Evolutionary conservation across 1,140 invertebrate species (phyloP), one percentile per base, ranked within the genome.

Genomic region (Drosophila parabipectinata): DNA sequence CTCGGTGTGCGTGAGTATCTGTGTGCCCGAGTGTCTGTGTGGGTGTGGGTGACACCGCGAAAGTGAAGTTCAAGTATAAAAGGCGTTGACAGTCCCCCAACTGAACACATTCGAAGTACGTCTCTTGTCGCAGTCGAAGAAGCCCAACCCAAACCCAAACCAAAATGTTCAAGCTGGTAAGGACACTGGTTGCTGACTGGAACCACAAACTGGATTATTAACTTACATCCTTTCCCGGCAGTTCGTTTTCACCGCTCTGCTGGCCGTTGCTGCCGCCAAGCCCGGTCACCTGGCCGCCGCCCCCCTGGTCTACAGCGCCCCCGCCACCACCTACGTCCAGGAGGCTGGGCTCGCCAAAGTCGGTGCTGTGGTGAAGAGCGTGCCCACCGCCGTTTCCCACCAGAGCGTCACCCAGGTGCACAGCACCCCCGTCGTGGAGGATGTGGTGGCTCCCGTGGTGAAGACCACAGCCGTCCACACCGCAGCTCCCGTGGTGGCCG

Each of bases 191-290:
- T 44, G 8, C 3, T 8, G 44, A 10, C 10, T 47, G 12, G 10
- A 12, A 28, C 12, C 21, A 2, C 2, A n/a, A 24, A 12, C 1
- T 55, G 41, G 41, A 57, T 68, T 69, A 56, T 41, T 18, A 14
- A 71, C 56, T 26, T n/a, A 0, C 18, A 14, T 21, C 14, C 34
- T 3, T 28, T 41, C 14, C 24, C 6, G 3, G 1, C 68, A 94
- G 93, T 83, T 94, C 83, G 94, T 94, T 90, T 93, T 95, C 90
- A 92, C 93, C 79, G 93, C 93, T 72, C 77, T 94, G 73, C 73
- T 94, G 83, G 94, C 94, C 71, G 91, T 93, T 14, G 94, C 92
- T 37, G 85, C 93, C 59, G 94, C 94, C 56, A 91, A 92, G 57
- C 93, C 93, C 12, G 93, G 93, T 8, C 71, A 78, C 39, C 56